Evolutionary conservation across 2,113 vertebrate genomes (phyloP).

Genomic region (Bubo scandiacus): DNA sequence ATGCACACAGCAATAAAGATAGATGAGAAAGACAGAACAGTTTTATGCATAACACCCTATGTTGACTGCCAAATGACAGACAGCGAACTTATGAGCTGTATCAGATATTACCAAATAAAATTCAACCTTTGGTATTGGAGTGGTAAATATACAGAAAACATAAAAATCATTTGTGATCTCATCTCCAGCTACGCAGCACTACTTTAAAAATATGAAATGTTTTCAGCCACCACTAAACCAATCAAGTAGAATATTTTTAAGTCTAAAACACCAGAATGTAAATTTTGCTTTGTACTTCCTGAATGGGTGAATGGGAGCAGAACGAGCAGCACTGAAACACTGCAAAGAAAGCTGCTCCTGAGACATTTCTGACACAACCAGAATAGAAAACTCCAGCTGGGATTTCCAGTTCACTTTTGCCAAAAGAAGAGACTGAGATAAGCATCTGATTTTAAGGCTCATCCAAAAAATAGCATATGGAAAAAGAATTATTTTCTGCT

Average conservation of each 20-base stretch:
- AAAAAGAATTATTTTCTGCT: slow-evolving; percentile 53
- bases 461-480: slow-evolving; percentile 39
- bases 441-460: slow-evolving; percentile 38
- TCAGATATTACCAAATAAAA: not conserved
- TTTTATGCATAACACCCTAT: not conserved
- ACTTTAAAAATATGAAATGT: not conserved
- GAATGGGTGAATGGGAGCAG: not conserved
- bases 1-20: not conserved
- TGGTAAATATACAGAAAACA: not conserved
- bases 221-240: not conserved
- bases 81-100: not conserved
- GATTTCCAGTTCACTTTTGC: slow-evolving; percentile 39
- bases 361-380: slow-evolving; percentile 21
- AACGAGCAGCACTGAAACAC: not conserved
- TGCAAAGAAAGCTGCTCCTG: slow-evolving; percentile 16
- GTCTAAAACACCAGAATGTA: not conserved
- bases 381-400: slow-evolving; percentile 44
- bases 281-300: not conserved
- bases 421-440: slow-evolving; percentile 48
- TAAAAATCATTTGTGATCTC: not conserved
- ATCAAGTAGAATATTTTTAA: not conserved
- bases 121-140: not conserved
- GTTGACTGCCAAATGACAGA: not conserved
- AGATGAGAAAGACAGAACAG: not conserved
- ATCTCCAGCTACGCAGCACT: fast-evolving